A percentile compares a stretch with the other conserved stretches of the same genome.
These are phyloP conservation scores for Stichodactyla helianthus DNA, from an alignment of 64 coral and sea anemone species.

Conservation along the genomic window DNA sequence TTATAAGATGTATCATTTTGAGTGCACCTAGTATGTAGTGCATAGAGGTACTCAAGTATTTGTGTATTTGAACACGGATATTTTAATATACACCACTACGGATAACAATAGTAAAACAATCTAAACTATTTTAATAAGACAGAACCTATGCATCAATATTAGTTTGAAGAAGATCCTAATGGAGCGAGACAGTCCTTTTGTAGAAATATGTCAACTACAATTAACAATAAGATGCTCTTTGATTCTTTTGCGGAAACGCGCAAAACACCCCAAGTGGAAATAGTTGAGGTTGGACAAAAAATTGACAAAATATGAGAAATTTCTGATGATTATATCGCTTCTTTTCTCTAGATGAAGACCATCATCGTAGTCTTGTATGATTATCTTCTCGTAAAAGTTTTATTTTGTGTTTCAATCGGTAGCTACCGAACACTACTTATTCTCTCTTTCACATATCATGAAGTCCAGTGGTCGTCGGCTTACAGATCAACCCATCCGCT, in stretches of 20 bases:
- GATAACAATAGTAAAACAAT: slow-evolving; percentile 12
- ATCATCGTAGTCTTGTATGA: too few species aligned
- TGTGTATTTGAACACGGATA: not conserved
- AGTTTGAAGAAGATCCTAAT: not conserved
- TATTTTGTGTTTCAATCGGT: not conserved
- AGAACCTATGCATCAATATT: slow-evolving; percentile 6
- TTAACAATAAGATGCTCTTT: not conserved
- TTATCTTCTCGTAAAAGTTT: not conserved
- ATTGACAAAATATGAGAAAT: too few species aligned
- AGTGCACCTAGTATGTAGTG: not conserved
- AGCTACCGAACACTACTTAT: too few species aligned
- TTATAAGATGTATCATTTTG: not conserved
- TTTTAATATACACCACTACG: not conserved
- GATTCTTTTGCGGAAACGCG: not conserved
- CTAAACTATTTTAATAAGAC: slow-evolving; percentile 15
- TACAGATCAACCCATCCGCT: not conserved
- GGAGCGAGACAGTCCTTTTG: not conserved
- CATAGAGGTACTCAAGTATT: not conserved
- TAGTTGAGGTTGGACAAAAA: not conserved
- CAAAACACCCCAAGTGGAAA: not conserved
- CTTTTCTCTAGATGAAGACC: too few species aligned
- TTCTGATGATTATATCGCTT: too few species aligned
- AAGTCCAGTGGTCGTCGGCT: not conserved
- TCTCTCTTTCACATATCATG: too few species aligned
- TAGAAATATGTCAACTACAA: not conserved